Conservation (phyloP, 2,113 vertebrate species). For the Siniperca knerii region DNA sequence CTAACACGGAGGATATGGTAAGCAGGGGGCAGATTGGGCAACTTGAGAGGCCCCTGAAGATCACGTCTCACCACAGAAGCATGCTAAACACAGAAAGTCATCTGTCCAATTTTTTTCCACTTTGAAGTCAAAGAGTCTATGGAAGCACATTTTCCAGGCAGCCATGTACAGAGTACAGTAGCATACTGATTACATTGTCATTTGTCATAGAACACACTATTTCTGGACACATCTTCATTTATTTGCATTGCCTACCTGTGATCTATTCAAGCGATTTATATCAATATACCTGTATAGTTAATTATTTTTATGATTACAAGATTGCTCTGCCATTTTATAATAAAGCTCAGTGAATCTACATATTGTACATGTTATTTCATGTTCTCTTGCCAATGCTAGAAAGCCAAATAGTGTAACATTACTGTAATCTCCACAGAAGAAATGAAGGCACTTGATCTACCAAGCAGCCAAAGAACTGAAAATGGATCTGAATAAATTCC, state of each 20-base stretch:
- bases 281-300: neutral
- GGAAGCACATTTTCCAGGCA: neutral
- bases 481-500: constrained; percentile 45
- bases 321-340: neutral
- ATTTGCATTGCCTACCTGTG: neutral
- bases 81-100: constrained; percentile 8
- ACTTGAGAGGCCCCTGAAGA: constrained; percentile 44
- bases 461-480: constrained; percentile 13
- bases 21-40: constrained; percentile 19
- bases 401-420: constrained; percentile 9
- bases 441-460: constrained; percentile 38
- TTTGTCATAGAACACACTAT: neutral
- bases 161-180: neutral
- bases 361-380: neutral
- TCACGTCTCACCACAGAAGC: constrained; percentile 4
- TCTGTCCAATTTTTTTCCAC: neutral
- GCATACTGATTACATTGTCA: neutral
- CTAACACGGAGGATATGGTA: constrained; percentile 39
- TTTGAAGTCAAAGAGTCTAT: constrained; percentile 1
- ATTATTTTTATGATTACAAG: neutral
- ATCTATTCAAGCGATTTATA: neutral
- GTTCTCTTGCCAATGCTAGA: constrained; percentile 7
- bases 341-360: neutral
- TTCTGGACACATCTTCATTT: neutral
- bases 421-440: constrained; percentile 24